Conservation (phyloP, 2,797 vertebrate species). For the Rhinatrema bivittatum region DNA sequence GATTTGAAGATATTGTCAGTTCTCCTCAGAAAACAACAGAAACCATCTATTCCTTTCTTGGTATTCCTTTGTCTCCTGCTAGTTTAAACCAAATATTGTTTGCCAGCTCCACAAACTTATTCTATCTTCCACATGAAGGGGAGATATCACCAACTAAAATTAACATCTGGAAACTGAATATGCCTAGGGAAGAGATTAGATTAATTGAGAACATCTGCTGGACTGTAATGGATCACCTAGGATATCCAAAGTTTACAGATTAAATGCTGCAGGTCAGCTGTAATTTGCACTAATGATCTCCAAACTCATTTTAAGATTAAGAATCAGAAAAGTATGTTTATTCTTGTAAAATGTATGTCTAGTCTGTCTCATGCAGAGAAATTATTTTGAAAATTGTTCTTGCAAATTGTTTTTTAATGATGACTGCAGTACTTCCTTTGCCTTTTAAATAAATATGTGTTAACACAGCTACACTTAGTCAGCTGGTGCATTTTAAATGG, state of each 20-base stretch:
- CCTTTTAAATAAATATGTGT: no score
- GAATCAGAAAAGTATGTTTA: constrained; percentile 55
- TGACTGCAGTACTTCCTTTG: no score
- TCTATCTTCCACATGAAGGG: constrained; percentile 87
- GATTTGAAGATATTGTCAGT: constrained; percentile 85
- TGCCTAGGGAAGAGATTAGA: constrained; percentile 75
- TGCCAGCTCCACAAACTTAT: constrained; percentile 89
- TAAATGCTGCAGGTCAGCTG: constrained; percentile 81
- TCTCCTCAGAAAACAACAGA: constrained; percentile 78
- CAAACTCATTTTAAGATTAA: constrained; percentile 45
- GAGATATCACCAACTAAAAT: constrained; percentile 81
- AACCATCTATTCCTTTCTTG: constrained; percentile 79
- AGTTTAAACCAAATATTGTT: constrained; percentile 92
- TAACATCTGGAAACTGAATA: constrained; percentile 75
- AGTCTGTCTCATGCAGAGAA: constrained; percentile 45
- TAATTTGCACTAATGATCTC: constrained; percentile 74
- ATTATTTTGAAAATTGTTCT: constrained; percentile 48
- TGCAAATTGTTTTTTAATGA: no score
- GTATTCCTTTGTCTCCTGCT: constrained; percentile 79
- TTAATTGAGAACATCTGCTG: constrained; percentile 81
- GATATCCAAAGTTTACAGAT: constrained; percentile 72
- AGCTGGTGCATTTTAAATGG: no score
- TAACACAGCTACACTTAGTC: no score
- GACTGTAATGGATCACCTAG: constrained; percentile 78
- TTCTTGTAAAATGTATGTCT: constrained; percentile 57